Conservation (phyloP, 2,888 invertebrate genomes). For the Venusia cambrica region DNA sequence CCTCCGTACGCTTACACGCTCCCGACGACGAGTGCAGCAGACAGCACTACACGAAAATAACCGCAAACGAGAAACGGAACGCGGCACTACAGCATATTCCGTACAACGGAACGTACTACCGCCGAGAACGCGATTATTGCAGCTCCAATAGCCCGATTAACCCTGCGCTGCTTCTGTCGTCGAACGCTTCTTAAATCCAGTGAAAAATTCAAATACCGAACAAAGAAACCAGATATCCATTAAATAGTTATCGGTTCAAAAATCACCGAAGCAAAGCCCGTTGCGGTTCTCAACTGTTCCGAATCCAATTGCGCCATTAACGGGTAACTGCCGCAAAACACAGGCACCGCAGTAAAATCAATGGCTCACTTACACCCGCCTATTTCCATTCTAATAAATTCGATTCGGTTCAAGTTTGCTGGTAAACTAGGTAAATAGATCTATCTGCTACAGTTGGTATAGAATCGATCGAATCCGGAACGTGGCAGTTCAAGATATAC, state of each 20-base stretch:
- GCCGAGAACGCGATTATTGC: conserved; percentile 58
- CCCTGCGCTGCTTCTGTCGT: conserved; percentile 48
- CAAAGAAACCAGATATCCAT: conserved; percentile 7
- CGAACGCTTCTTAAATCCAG: conserved; percentile 35
- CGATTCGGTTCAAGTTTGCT: conserved; percentile 38
- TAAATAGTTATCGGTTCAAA: conserved; percentile 25
- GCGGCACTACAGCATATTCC: too few relatives aligned
- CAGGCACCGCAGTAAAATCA: conserved; percentile 56
- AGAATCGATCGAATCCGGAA: conserved; percentile 37
- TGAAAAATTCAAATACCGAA: conserved; percentile 6
- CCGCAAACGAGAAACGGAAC: conserved; percentile 27
- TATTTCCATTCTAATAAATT: conserved; percentile 54
- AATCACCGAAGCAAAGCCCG: conserved; percentile 31
- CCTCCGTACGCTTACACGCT: conserved; percentile 32
- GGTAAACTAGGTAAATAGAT: conserved; percentile 42
- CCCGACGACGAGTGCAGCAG: conserved; percentile 45
- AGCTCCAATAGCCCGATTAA: conserved; percentile 60
- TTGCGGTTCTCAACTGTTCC: conserved; percentile 48
- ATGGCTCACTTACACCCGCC: conserved; percentile 53
- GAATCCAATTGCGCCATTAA: conserved; percentile 58
- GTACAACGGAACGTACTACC: conserved; percentile 25
- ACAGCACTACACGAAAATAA: conserved; percentile 55
- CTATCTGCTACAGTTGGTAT: conserved; percentile 32
- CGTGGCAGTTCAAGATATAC: conserved; percentile 38
- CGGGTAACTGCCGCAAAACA: conserved; percentile 52